These are phyloP conservation scores for Zonotrichia albicollis DNA, from an alignment of 2,797 vertebrate species.

Conservation along the genomic window DNA sequence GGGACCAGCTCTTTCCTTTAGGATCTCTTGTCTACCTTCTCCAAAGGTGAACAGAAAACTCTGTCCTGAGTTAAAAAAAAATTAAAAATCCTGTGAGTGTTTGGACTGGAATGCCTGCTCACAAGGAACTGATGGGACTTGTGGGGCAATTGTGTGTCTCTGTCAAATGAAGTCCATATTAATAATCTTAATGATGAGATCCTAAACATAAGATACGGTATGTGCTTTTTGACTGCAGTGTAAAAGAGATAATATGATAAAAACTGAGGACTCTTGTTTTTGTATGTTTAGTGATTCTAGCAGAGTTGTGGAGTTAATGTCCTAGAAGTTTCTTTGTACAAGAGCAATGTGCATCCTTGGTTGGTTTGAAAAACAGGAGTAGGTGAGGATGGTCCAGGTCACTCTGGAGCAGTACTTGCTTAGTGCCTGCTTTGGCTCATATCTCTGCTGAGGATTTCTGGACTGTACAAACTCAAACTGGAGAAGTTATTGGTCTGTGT, in stretches of 20 bases:
- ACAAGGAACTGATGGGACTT: background rate
- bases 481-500: background rate
- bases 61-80: background rate
- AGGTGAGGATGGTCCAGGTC: background rate
- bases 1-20: background rate
- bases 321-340: background rate
- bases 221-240: background rate
- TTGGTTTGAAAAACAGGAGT: background rate
- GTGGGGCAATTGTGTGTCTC: background rate
- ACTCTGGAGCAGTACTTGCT: background rate
- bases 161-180: background rate
- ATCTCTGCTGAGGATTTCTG: background rate
- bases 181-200: background rate
- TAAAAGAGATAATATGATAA: background rate
- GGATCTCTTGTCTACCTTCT: background rate
- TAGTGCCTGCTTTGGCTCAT: background rate
- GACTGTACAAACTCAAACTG: background rate
- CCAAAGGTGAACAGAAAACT: background rate
- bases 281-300: background rate
- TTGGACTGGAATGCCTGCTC: background rate
- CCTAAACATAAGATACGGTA: background rate
- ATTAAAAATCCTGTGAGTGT: background rate
- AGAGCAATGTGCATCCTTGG: background rate
- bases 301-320: background rate
- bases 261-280: background rate